These are phyloP conservation scores for Cyclargus thomasi DNA, from an alignment of 1,140 invertebrate species.

Conservation along the genomic window DNA sequence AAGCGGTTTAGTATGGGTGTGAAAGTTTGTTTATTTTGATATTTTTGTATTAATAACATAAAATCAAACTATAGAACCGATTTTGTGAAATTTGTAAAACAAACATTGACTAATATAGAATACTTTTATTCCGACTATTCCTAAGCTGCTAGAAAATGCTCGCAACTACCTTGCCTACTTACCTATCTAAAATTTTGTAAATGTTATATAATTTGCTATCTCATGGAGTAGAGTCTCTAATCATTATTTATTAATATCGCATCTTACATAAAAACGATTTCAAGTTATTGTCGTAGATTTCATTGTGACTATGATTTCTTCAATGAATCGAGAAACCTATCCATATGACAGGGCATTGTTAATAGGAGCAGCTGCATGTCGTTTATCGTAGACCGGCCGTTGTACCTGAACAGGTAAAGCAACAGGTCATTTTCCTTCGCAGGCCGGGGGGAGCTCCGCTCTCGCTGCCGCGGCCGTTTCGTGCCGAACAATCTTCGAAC, in stretches of 20 bases:
- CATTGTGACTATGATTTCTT: slow-evolving; percentile 31
- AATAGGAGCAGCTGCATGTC: slow-evolving; percentile 48
- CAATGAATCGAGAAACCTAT: slow-evolving; percentile 41
- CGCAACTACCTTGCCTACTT: neutral
- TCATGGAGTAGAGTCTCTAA: too few species aligned
- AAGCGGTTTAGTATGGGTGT: too few species aligned
- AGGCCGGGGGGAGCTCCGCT: slow-evolving; percentile 45
- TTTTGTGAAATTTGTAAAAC: too few species aligned
- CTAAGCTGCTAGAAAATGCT: too few species aligned
- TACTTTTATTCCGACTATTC: too few species aligned
- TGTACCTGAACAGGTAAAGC: slow-evolving; percentile 67
- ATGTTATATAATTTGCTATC: neutral
- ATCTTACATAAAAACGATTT: slow-evolving; percentile 14
- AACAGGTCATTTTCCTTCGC: slow-evolving; percentile 62
- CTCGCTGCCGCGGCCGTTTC: slow-evolving; percentile 17
- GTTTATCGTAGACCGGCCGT: slow-evolving; percentile 36
- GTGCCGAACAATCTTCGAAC: neutral
- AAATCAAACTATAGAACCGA: too few species aligned
- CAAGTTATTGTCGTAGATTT: too few species aligned
- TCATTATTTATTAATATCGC: slow-evolving; percentile 11
- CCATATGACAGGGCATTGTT: slow-evolving; percentile 58
- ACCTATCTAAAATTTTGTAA: neutral
- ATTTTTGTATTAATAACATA: too few species aligned
- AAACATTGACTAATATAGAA: too few species aligned
- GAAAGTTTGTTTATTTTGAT: too few species aligned